Evolutionary conservation across 2,888 invertebrate species (phyloP), one percentile per base, ranked within the genome.

Genomic region (Mantis religiosa): DNA sequence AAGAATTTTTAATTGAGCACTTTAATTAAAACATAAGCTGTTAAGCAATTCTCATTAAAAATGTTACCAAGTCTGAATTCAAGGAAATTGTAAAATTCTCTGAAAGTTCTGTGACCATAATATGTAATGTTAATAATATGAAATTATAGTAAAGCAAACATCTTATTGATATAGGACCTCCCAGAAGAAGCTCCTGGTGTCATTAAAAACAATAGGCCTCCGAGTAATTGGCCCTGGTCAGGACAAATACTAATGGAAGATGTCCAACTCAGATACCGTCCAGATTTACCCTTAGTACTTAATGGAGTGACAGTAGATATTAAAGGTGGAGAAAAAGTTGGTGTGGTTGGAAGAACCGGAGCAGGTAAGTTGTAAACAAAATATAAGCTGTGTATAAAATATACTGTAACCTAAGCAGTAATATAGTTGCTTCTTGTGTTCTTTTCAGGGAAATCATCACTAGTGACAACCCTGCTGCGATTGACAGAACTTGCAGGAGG

Each of bases 321-420:
- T 81, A 91, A 92, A 54, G 92, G 93, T 25, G 92, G 93, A 47
- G 94, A 94, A 90, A 94, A 94, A 91, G 92, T 95, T 86, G 95
- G 94, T 82, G 93, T 95, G 88, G 94, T 95, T 85, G 95, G 95
- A 47, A 91, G 94, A 90, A 94, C 95, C 12, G 95, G 95, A 15
- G 94, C 94, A 89, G 95, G 94, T 93, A 91, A 90, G 91, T 88
- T 86, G 15, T 4, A 83, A 54, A 20, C 4, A 83, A 54, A 20
- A 3, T 27, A 71, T 12, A 3, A 4, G 20, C 2, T 14, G 3
- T 20, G 0, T 20, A 25, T 25, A 71, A 71, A 71, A 71, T 71
- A 6, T 6, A 71, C 20, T 71, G 20, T 20, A 71, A 71, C 20
- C 1, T 6, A 71, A 25, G 20, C 20, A 71, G 6, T 14, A 71